Base-by-base conservation (phyloP, 2,797 vertebrate species). In the Pangasius macronema region DNA sequence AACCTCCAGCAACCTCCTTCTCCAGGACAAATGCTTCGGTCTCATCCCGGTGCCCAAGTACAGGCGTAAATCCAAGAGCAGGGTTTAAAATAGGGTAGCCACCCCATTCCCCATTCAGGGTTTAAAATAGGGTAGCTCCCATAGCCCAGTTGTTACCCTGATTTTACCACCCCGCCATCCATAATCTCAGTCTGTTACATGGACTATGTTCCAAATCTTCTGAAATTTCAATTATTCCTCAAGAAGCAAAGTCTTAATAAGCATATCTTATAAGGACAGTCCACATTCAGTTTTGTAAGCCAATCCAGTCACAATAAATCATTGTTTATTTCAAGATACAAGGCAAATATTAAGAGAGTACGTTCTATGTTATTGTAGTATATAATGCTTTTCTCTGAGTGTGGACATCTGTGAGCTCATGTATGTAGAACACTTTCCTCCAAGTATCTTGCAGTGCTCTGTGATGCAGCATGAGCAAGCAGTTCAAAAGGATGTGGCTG, bases 1-100 rank as follows among this genome's bases (percentile, higher is more conserved):
- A 86, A 91, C 88, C 85, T 87, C 73, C 63, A 87, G 8, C 14
- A 72, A 85, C 83, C 83, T 84, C 27, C 70, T 72, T 72, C 39
- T 42, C 2, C 65, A 87, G 83, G 77, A 27, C 87, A 87, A 85
- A 83, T 70, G 63, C 63, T 72, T 80, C 84, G 75, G 67, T 87
- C 67, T 85, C 46, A 30, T 57, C 72, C 53, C 46, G 63, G 65
- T 79, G 36, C 36, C 20, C 33, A 59, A 27, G 6, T 51, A 49
- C 13, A 63, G 57, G 57, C 7, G 10, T 55, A 36, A 57, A 39
- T 80, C 76, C 53, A 80, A 30, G 53, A 57, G 18, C 46, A 33
- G n/a, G 49, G 49, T 55, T 75, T n/a, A n/a, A 7, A 76, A 76
- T 22, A 3, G 33, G 8, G 27, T 63, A 63, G 24, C 63, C n/a